Evolutionary conservation across 2,797 vertebrate genomes (phyloP).

Genomic region (Leucoraja ocellata): DNA sequence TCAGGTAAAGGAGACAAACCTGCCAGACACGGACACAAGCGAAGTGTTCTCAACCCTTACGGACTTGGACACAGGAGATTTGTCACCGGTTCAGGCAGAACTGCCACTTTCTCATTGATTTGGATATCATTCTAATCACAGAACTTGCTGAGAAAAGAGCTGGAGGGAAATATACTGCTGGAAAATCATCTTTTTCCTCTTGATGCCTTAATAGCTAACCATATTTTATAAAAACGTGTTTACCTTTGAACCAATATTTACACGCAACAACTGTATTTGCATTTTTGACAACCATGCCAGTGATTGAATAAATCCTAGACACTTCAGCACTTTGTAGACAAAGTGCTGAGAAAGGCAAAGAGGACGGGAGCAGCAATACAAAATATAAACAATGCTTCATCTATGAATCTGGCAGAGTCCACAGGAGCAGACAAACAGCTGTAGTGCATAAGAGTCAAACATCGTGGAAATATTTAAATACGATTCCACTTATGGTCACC

Average conservation of each 20-base stretch:
- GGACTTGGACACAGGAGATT: not conserved
- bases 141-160: not conserved
- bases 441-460: not conserved
- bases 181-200: not conserved
- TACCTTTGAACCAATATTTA: not conserved
- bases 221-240: not conserved
- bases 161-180: not conserved
- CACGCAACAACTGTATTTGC: not conserved
- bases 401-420: not conserved
- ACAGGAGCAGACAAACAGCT: not conserved
- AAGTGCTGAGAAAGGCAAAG: not conserved
- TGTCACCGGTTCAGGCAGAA: slow-evolving; percentile 2
- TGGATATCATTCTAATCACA: not conserved
- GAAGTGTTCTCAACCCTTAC: not conserved
- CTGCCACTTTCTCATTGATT: not conserved
- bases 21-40: not conserved
- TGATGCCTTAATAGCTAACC: not conserved
- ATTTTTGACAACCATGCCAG: not conserved
- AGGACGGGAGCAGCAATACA: not conserved
- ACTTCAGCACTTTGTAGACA: not conserved
- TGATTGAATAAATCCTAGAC: not conserved
- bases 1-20: not conserved
- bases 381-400: not conserved
- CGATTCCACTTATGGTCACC: not conserved
- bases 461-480: not conserved